Percentiles rank a stretch among this genome's conserved stretches.
Conservation (phyloP, 2,888 invertebrate species). For the Synanthedon myopaeformis region DNA sequence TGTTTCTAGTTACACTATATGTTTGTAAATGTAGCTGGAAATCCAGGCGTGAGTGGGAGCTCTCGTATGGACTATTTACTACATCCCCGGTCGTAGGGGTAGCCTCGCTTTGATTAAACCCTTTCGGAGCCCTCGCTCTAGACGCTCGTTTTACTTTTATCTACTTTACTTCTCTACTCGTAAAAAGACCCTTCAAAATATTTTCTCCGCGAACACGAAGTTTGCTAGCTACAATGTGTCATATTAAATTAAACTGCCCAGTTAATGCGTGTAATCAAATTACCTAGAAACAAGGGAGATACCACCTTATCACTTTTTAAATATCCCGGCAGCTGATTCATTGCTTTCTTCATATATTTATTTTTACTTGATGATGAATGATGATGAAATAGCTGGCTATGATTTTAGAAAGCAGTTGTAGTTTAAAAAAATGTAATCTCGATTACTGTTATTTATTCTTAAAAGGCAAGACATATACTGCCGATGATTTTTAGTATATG, state of each 20-base stretch:
- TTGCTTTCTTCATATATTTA: too few relatives aligned
- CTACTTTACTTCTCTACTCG: constrained; percentile 32
- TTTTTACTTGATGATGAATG: too few relatives aligned
- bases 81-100: constrained; percentile 35
- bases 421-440: too few relatives aligned
- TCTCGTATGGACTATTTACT: constrained; percentile 42
- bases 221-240: not conserved
- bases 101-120: constrained; percentile 54
- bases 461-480: too few relatives aligned
- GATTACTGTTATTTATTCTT: too few relatives aligned
- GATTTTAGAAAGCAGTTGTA: too few relatives aligned
- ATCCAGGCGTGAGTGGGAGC: constrained; percentile 19
- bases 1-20: not conserved
- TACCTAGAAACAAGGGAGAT: too few relatives aligned
- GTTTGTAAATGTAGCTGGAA: constrained; percentile 14
- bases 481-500: too few relatives aligned
- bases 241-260: not conserved
- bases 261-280: too few relatives aligned
- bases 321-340: too few relatives aligned
- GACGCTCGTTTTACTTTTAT: constrained; percentile 42
- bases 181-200: constrained; percentile 37
- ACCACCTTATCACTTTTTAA: too few relatives aligned
- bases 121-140: constrained; percentile 34
- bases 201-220: constrained; percentile 23
- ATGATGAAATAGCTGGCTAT: too few relatives aligned